phyloP scores from a whole-genome alignment of 2,888 invertebrate species.

The Cinara cedri region DNA sequence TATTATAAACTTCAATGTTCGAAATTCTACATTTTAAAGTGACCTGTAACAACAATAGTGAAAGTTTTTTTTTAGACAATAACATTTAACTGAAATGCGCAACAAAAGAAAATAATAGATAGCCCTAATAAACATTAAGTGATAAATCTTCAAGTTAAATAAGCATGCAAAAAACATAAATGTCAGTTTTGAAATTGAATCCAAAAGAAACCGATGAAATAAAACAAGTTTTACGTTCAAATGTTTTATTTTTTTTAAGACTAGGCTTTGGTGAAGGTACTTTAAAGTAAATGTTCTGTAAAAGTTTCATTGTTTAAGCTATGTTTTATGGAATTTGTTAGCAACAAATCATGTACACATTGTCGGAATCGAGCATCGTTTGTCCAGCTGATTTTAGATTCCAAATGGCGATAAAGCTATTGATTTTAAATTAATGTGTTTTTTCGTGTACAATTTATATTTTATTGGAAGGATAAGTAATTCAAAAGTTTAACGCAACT shows the following conservation, averaged over 20 bases:
- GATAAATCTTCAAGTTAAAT: slow-evolving; percentile 3
- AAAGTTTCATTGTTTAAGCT: slow-evolving; percentile 38
- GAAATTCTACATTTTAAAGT: no score
- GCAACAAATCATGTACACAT: slow-evolving; percentile 21
- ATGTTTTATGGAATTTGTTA: slow-evolving; percentile 37
- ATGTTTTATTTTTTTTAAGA: slow-evolving; percentile 35
- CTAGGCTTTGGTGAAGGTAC: background rate
- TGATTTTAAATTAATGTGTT: no score
- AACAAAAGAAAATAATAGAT: no score
- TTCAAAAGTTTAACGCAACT: no score
- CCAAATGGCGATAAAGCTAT: background rate
- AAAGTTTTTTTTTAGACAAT: no score
- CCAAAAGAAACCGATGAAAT: slow-evolving; percentile 8
- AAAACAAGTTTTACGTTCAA: slow-evolving; percentile 22
- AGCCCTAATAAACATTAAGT: background rate
- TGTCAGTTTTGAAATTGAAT: slow-evolving; percentile 35
- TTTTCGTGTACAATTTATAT: no score
- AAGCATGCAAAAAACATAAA: background rate
- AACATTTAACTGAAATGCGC: no score
- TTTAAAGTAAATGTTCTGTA: slow-evolving; percentile 31
- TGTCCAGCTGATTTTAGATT: background rate
- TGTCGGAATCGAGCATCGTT: background rate
- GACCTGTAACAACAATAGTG: no score
- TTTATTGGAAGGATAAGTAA: no score
- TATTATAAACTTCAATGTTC: no score